Evolutionary conservation across 2,888 invertebrate genomes (phyloP).

Genomic region (Anaspis maculata): DNA sequence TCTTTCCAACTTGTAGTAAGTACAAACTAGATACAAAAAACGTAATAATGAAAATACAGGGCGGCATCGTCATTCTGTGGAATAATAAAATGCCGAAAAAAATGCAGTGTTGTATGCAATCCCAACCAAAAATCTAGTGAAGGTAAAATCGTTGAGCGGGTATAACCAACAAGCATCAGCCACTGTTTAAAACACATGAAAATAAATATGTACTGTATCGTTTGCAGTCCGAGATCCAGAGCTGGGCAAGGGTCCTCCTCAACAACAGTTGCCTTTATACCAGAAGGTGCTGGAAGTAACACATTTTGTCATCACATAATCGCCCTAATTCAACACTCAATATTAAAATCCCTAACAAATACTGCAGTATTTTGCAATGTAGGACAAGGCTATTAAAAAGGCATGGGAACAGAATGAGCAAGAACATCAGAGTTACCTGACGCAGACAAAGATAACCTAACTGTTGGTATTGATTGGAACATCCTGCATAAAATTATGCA

Average conservation of each 20-base stretch:
- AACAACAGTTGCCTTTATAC: conserved; percentile 30
- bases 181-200: conserved; percentile 46
- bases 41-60: no score
- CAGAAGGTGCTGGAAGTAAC: conserved; percentile 42
- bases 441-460: conserved; percentile 38
- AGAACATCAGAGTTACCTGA: conserved; percentile 34
- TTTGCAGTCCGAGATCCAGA: conserved; percentile 26
- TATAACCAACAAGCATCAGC: conserved; percentile 46
- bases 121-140: conserved; percentile 45
- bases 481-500: conserved; percentile 39
- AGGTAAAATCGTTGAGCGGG: conserved; percentile 45
- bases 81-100: no score
- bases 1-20: not conserved
- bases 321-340: conserved; percentile 31
- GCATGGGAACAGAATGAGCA: conserved; percentile 33
- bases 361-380: conserved; percentile 41
- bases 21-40: not conserved
- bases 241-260: conserved; percentile 24
- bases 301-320: conserved; percentile 39
- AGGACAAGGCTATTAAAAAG: conserved; percentile 41
- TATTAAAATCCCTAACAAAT: conserved; percentile 31
- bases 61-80: no score
- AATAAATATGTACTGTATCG: conserved; percentile 46
- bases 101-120: conserved; percentile 38
- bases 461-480: conserved; percentile 41